phyloP scores from a whole-genome alignment of 2,113 vertebrate genomes.

The Megaptera novaeangliae region DNA sequence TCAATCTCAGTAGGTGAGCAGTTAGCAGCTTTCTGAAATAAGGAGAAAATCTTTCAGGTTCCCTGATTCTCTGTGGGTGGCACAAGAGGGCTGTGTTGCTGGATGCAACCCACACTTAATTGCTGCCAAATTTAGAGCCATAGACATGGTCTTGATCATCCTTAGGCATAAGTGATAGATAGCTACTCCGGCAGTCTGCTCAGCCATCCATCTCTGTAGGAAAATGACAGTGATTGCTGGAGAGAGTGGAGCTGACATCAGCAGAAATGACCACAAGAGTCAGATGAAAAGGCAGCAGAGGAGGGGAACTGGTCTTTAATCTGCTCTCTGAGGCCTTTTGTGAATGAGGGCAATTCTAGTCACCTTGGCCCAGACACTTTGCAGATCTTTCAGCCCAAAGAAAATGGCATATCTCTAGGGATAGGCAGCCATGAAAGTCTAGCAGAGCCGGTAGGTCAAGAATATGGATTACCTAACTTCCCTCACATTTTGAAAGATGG shows the following conservation, averaged over 20 bases:
- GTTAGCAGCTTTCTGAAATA: constrained; percentile 61
- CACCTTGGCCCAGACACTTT: constrained; percentile 41
- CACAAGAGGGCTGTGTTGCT: constrained; percentile 44
- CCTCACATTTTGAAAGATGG: constrained; percentile 20
- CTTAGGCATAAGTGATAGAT: constrained; percentile 77
- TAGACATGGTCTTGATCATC: constrained; percentile 62
- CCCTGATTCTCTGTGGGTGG: constrained; percentile 66
- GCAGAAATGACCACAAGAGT: constrained; percentile 68
- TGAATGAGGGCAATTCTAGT: constrained; percentile 48
- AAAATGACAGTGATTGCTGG: constrained; percentile 69
- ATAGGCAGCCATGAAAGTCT: not conserved
- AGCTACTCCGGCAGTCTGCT: constrained; percentile 50
- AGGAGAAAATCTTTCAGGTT: constrained; percentile 76
- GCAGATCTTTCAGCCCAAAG: constrained; percentile 10
- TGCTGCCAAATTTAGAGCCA: constrained; percentile 67
- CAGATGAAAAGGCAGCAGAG: constrained; percentile 47
- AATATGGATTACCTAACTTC: constrained; percentile 42
- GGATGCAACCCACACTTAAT: constrained; percentile 62
- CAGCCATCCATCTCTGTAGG: constrained; percentile 73
- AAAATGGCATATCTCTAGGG: constrained; percentile 7
- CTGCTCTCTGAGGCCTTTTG: constrained; percentile 54
- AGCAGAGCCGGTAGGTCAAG: not conserved
- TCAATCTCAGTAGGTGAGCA: not conserved
- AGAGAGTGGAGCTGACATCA: constrained; percentile 70
- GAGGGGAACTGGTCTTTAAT: constrained; percentile 37